Conservation (phyloP, 1,140 invertebrate genomes). For the Pollicipes pollicipes region DNA sequence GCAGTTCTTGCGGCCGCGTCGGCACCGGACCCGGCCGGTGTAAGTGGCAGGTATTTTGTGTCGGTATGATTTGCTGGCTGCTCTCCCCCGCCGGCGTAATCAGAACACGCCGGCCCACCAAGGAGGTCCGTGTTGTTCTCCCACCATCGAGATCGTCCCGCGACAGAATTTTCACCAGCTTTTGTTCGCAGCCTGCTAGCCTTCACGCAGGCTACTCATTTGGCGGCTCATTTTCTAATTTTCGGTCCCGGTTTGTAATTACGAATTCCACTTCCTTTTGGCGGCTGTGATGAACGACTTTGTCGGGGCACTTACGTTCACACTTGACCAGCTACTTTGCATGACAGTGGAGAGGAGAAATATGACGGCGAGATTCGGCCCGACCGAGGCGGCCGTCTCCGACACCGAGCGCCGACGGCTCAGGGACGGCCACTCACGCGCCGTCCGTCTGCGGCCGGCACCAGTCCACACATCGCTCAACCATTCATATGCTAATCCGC, state of each 20-base stretch:
- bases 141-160: too few relatives aligned
- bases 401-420: background rate
- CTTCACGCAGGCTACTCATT: background rate
- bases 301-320: background rate
- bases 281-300: background rate
- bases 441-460: background rate
- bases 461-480: background rate
- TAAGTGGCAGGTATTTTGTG: background rate
- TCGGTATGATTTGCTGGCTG: background rate
- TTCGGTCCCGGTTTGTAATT: background rate
- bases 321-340: slow-evolving; percentile 1
- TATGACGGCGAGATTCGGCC: background rate
- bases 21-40: too few relatives aligned
- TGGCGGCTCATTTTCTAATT: background rate
- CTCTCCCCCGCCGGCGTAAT: background rate
- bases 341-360: background rate
- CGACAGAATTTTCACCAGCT: background rate
- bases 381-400: too few relatives aligned
- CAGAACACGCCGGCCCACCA: background rate
- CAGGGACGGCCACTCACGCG: background rate
- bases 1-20: background rate
- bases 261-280: background rate
- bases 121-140: background rate
- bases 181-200: background rate
- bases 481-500: background rate